These are phyloP conservation scores for Vidua macroura DNA, from an alignment of 2,113 vertebrate species.

Conservation along the genomic window DNA sequence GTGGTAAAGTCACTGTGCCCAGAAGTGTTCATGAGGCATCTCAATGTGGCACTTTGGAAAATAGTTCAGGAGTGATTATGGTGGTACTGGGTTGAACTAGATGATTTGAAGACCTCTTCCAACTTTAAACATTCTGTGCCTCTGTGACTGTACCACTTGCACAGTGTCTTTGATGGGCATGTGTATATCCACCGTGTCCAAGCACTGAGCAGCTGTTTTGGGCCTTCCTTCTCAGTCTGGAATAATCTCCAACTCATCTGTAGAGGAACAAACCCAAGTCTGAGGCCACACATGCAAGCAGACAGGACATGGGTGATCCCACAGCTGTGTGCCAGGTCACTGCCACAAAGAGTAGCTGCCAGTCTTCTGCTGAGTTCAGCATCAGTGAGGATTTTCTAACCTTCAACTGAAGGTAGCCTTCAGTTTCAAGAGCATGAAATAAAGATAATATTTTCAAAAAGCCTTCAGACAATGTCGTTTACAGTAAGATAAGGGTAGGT, in stretches of 20 bases:
- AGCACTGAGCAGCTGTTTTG: background rate
- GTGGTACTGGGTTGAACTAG: background rate
- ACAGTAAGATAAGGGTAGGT: background rate
- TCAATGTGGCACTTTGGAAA: background rate
- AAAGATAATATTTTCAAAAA: background rate
- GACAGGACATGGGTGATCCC: background rate
- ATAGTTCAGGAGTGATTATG: background rate
- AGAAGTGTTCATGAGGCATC: background rate
- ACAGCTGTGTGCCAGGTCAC: background rate
- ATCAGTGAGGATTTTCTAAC: background rate
- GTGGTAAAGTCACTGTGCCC: background rate
- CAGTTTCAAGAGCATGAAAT: background rate
- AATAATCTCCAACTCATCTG: background rate
- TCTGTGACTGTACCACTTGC: background rate
- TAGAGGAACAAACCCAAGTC: background rate
- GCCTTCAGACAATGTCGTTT: background rate
- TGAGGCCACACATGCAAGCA: background rate
- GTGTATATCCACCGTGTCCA: rapidly evolving
- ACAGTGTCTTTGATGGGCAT: rapidly evolving
- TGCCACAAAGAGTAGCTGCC: background rate
- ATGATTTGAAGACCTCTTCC: background rate
- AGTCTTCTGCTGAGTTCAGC: background rate
- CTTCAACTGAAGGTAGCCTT: background rate
- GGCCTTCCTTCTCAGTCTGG: background rate
- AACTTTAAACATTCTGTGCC: background rate